phyloP scores from a whole-genome alignment of 2,888 invertebrate species.

The Hymenopus coronatus region DNA sequence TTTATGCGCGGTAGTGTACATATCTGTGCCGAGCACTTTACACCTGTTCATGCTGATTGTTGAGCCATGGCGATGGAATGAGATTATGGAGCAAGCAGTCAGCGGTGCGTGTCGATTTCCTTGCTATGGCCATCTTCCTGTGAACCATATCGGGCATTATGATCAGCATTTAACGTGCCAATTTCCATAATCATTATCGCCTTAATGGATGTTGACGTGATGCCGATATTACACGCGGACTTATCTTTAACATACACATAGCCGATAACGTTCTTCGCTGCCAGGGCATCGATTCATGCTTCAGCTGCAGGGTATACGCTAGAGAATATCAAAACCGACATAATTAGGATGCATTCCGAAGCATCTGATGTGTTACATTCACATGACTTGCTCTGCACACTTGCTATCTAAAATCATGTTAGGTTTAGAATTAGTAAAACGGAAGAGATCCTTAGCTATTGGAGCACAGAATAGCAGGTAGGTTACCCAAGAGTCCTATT shows the following conservation, averaged over 20 bases:
- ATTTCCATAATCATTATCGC: not conserved
- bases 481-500: too few relatives aligned
- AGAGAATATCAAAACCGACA: too few relatives aligned
- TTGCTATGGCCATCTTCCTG: not conserved
- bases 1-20: too few relatives aligned
- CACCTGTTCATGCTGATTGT: not conserved
- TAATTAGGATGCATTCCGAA: too few relatives aligned
- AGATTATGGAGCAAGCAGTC: not conserved
- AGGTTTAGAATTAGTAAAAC: too few relatives aligned
- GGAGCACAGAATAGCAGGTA: too few relatives aligned
- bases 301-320: too few relatives aligned
- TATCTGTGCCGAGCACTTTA: not conserved
- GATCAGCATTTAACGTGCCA: not conserved
- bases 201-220: not conserved
- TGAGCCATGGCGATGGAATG: not conserved
- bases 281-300: too few relatives aligned
- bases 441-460: too few relatives aligned
- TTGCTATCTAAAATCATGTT: too few relatives aligned
- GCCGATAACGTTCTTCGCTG: not conserved
- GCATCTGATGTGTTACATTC: too few relatives aligned
- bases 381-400: too few relatives aligned
- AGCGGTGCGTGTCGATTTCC: not conserved
- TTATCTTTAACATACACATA: not conserved
- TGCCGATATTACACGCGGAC: not conserved
- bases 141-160: not conserved